phyloP scores from a whole-genome alignment of 1,140 invertebrate species.

The Calycopis cecrops region DNA sequence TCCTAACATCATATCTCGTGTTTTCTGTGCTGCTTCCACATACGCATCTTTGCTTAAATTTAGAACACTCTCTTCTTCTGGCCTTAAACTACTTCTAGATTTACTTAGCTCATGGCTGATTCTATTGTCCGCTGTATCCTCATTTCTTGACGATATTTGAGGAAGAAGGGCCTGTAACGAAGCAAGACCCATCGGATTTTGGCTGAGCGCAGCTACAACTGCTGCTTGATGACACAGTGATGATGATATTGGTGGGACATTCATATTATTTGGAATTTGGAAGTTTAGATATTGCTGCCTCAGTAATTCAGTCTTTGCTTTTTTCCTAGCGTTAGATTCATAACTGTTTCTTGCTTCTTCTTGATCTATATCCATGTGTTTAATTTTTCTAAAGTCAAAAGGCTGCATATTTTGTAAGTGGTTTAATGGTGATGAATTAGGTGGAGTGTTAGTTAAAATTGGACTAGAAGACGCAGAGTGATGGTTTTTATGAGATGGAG shows the following conservation, averaged over 20 bases:
- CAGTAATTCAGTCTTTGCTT: slow-evolving; percentile 75
- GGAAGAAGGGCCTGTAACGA: slow-evolving; percentile 63
- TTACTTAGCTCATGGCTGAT: slow-evolving; percentile 33
- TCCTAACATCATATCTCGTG: slow-evolving; percentile 74
- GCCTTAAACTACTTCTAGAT: slow-evolving; percentile 70
- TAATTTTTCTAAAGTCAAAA: slow-evolving; percentile 89
- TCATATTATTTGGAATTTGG: slow-evolving; percentile 79
- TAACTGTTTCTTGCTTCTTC: slow-evolving; percentile 64
- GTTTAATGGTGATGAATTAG: slow-evolving; percentile 86
- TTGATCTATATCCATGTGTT: slow-evolving; percentile 49
- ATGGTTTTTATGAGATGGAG: slow-evolving; percentile 48
- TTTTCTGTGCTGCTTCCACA: slow-evolving; percentile 56
- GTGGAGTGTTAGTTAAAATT: slow-evolving; percentile 70
- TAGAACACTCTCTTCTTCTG: slow-evolving; percentile 82
- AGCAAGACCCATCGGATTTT: slow-evolving; percentile 65
- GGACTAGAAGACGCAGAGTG: slow-evolving; percentile 66
- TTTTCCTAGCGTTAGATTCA: slow-evolving; percentile 64
- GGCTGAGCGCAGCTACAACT: slow-evolving; percentile 72
- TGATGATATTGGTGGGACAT: slow-evolving; percentile 75
- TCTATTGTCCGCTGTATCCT: slow-evolving; percentile 41
- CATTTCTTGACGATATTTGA: slow-evolving; percentile 55
- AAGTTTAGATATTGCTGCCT: slow-evolving; percentile 75
- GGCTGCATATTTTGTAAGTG: slow-evolving; percentile 96
- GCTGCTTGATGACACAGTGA: slow-evolving; percentile 75
- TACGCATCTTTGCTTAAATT: slow-evolving; percentile 81